A percentile compares a stretch with the other conserved stretches of the same genome.
Evolutionary conservation across 2,113 vertebrate genomes (phyloP).

Genomic region (Ginglymostoma cirratum): DNA sequence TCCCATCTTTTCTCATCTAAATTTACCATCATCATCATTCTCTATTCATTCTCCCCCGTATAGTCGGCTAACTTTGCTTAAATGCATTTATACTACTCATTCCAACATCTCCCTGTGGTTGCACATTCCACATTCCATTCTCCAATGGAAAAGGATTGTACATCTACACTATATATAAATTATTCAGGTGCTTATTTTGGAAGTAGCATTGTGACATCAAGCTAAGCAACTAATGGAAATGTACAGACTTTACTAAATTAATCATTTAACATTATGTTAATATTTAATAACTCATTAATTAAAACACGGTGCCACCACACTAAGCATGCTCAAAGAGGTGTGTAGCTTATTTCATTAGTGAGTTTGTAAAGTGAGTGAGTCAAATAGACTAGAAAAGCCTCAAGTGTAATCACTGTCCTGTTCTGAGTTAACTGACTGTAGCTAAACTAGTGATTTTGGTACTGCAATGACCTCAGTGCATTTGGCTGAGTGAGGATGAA

Average conservation of each 20-base stretch:
- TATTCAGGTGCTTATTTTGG: background rate
- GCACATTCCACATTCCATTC: too few species aligned
- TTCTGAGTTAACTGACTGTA: background rate
- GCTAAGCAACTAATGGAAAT: background rate
- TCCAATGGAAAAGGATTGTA: too few species aligned
- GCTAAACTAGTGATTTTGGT: background rate
- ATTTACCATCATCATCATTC: too few species aligned
- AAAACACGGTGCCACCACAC: background rate
- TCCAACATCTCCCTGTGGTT: too few species aligned
- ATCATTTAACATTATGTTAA: constrained; percentile 9
- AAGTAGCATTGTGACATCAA: background rate
- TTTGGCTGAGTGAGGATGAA: background rate
- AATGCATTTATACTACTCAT: too few species aligned
- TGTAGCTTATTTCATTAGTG: background rate
- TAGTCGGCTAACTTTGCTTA: too few species aligned
- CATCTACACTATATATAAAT: background rate
- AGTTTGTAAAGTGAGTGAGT: background rate
- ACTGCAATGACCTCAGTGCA: background rate
- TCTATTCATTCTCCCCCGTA: too few species aligned
- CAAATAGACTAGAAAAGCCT: background rate
- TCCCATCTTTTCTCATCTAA: too few species aligned
- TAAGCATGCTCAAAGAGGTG: background rate
- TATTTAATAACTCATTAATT: background rate
- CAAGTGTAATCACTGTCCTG: background rate
- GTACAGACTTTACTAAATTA: background rate